Evolutionary conservation across 2,797 vertebrate species (phyloP), one percentile per base, ranked within the genome.

Genomic region (Rhincodon typus): DNA sequence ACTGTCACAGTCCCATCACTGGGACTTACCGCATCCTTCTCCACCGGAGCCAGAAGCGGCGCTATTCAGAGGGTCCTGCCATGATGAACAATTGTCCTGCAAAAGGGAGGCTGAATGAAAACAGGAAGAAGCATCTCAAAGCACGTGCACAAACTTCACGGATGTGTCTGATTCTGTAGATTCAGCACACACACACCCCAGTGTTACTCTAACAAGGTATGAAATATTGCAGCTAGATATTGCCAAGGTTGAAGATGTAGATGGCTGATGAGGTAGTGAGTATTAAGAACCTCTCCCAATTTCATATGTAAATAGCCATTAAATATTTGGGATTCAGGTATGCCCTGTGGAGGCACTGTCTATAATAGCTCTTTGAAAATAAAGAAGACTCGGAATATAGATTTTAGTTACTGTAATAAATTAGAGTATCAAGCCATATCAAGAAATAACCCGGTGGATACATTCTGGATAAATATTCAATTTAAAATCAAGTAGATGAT

Each of bases 11-110:
- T 95, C 96, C 97, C 1, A 62, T 98, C 5, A 98, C 97, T 0
- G 98, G 98, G 0, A 95, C 96, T 13, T 98, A 98, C 95, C 96
- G 96, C 74, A 98, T 98, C 95, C 77, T 98, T 27, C 84, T 98
- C n/a, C 97, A 98, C 95, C 97, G 97, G 21, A 95, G 97, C 74
- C 98, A 98, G 96, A 97, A 96, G 96, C 97, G 96, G 94, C 96
- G 90, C 38, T 96, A 96, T 0, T 96, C 96, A 96, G 97, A 98
- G 57, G 96, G 97, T 79, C 96, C 96, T 96, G 96, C 13, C 42
- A 72, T 72, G 67, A 17, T 34, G 1, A 50, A 25, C 46, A 34
- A 74, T 1, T 74, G 57, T 27, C 2, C 42, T 50, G 88, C 62
- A n/a, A 12, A 30, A 3, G 8, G 13, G 46, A 69, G 25, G 42